phyloP scores from a whole-genome alignment of 2,888 invertebrate genomes.

The Cerceris rybyensis region DNA sequence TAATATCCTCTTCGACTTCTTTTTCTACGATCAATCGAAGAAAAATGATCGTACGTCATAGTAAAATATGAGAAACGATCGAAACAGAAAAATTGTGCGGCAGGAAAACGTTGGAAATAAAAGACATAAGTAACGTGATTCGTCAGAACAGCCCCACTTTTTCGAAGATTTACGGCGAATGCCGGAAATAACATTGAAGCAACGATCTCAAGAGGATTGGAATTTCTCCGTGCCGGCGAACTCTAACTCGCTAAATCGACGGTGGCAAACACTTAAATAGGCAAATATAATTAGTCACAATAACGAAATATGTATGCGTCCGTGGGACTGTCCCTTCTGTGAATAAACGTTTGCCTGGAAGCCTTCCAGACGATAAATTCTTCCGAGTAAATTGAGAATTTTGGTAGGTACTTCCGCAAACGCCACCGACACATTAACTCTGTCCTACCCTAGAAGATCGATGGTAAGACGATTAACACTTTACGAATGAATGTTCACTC shows the following conservation, averaged over 20 bases:
- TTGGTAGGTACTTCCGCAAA: slow-evolving; percentile 14
- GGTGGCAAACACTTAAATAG: slow-evolving; percentile 25
- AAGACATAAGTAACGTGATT: not conserved
- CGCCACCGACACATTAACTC: slow-evolving; percentile 30
- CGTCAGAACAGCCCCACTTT: too few species aligned
- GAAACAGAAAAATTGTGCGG: too few species aligned
- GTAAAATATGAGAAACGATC: too few species aligned
- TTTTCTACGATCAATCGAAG: too few species aligned
- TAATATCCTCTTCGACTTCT: too few species aligned
- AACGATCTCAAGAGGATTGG: not conserved
- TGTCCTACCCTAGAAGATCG: slow-evolving; percentile 15
- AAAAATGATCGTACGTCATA: too few species aligned
- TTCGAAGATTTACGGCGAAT: not conserved
- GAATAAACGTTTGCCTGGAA: slow-evolving; percentile 48
- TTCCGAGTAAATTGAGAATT: slow-evolving; percentile 35
- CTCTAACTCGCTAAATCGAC: slow-evolving; percentile 12
- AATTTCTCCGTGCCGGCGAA: slow-evolving; percentile 17
- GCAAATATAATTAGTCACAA: slow-evolving; percentile 49
- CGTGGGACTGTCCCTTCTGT: slow-evolving; percentile 3
- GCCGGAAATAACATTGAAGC: not conserved
- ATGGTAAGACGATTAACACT: slow-evolving; percentile 45
- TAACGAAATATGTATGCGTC: slow-evolving; percentile 33
- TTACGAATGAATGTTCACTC: not conserved
- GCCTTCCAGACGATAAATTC: slow-evolving; percentile 45
- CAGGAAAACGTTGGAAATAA: too few species aligned